Evolutionary conservation across 23 tunicate species (phyloP), one percentile per base, ranked within the genome.

Genomic region (Diplosoma virens): DNA sequence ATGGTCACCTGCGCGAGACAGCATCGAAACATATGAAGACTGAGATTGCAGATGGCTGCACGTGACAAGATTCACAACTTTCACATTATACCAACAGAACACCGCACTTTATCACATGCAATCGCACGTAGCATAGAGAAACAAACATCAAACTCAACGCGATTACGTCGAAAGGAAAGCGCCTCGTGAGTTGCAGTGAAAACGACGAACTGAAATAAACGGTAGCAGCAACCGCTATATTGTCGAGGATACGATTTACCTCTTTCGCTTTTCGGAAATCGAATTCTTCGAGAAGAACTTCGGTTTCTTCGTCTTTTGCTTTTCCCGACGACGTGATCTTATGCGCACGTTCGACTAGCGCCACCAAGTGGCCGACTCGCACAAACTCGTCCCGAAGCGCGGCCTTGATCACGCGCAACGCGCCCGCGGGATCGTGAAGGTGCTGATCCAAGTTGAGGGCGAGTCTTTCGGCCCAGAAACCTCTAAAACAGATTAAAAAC

Each of bases 401-500:
- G 6, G 46, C 35, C 32, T 66, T 41, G 24, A 82, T 75, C 58
- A 82, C 78, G 30, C 75, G 30, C n/a, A 88, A 21, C 21, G 95
- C 60, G 0, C 30, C 54, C 53, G 33, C 37, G 22, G 78, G 83
- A 61, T 89, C 54, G 28, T 79, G 82, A 47, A 89, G 71, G 63
- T 89, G 96, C 45, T 83, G 88, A 48, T 89, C 95, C 17, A 67
- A 28, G 59, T 83, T 89, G 18, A 89, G 55, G 32, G 88, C 81
- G 25, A 89, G 77, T 73, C 96, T 77, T 47, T 89, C 96, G 30
- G 76, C 64, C 96, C 96, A 89, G 66, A 52, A 76, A 14, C 96
- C 96, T 32, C 96, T 83, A 56, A 25, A 64, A 28, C n/a, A n/a
- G 65, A 45, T 11, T 45, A 45, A 45, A 9, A 45, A 45, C 52